Evolutionary conservation across 2,797 vertebrate genomes (phyloP), one percentile per base, ranked within the genome.

Genomic region (Siniperca obscura): DNA sequence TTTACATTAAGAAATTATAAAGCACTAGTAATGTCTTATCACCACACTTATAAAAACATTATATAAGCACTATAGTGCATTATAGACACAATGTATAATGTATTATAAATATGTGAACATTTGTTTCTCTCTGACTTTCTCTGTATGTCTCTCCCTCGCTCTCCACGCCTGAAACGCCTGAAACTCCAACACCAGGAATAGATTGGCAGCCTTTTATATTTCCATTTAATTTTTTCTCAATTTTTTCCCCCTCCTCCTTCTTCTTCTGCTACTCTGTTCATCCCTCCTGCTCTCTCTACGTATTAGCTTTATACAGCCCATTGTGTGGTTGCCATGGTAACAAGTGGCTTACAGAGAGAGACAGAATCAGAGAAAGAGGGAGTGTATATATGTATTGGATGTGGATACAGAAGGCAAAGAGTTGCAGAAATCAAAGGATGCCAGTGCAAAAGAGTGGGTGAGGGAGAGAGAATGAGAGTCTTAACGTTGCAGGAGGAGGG

Each of bases 271-370:
- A 56, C 73, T 70, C 80, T 62, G 44, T 86, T 89, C 85, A 79
- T 90, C 82, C 67, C 72, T 86, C 60, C 78, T 86, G 81, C 79
- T 86, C 86, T 90, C 86, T 93, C 85, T 87, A 74, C 86, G 93
- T 96, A 95, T 94, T 95, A 93, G 74, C 94, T 93, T 94, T 91
- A 91, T 93, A 80, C 84, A 89, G 92, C 92, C 92, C 81, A 92
- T 95, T 93, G 92, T 95, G 86, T 74, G 87, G 97, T 97, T 97
- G 92, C 96, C 94, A 92, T 94, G 95, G 96, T 94, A 97, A 96
- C 96, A 77, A 89, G 84, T 93, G 89, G 74, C 86, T 88, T 91
- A 91, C 84, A 88, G 86, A 88, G 73, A 91, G 64, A 81, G 38
- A 70, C 60, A 19, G 82, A 76, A 44, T 21, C 75, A 83, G 72